A percentile compares a stretch with the other conserved stretches of the same genome.
phyloP scores from a whole-genome alignment of 2,113 vertebrate genomes.

The Nyctibius bracteatus region DNA sequence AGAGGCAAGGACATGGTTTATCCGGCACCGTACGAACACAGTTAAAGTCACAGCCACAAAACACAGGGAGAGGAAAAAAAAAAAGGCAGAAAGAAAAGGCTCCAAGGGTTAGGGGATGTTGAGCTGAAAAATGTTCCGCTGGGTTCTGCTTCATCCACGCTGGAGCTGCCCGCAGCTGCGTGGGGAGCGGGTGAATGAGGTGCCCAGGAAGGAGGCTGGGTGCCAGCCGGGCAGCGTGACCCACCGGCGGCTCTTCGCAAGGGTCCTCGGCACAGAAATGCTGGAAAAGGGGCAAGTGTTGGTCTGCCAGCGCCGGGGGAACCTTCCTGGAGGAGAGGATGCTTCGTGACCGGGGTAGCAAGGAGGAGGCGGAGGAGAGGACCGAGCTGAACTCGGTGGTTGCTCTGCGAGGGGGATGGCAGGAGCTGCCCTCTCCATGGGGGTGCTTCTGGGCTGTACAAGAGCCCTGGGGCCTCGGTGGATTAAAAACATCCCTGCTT shows the following conservation, averaged over 20 bases:
- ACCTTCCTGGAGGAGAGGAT: neutral
- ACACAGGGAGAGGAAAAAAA: neutral
- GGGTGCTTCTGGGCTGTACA: neutral
- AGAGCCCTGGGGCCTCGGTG: neutral
- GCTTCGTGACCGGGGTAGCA: neutral
- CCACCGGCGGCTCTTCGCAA: neutral
- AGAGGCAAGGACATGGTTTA: neutral
- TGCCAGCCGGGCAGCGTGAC: conserved; percentile 14
- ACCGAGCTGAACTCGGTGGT: neutral
- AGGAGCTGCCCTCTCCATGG: neutral
- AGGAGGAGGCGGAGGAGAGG: neutral
- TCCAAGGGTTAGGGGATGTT: conserved; percentile 43
- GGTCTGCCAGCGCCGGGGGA: neutral
- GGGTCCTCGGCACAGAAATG: neutral
- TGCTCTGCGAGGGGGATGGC: neutral
- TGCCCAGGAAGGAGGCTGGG: conserved; percentile 41
- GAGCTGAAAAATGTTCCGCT: neutral
- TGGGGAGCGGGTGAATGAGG: neutral
- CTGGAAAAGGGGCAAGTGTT: neutral
- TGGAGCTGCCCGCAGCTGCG: neutral
- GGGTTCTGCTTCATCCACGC: neutral
- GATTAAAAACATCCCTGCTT: neutral
- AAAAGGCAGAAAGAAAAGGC: neutral
- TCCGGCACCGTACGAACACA: fast-evolving
- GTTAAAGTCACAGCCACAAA: neutral